Conservation (phyloP, 1,140 invertebrate genomes). For the Gryon sp. region DNA sequence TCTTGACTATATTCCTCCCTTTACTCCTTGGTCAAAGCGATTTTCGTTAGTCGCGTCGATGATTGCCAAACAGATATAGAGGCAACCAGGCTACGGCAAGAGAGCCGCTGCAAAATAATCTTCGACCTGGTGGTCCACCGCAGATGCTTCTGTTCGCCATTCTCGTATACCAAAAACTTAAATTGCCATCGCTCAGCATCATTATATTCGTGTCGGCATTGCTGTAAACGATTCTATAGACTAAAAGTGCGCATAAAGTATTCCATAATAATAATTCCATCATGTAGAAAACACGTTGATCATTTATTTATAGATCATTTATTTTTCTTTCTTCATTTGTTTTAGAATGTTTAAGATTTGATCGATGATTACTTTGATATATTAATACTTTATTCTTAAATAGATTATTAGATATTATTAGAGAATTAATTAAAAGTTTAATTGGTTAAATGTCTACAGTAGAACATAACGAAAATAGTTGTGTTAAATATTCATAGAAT, state of each 20-base stretch:
- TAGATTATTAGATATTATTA: too few species aligned
- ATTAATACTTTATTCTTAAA: too few species aligned
- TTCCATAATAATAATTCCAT: too few species aligned
- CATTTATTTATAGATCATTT: too few species aligned
- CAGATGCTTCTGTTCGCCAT: slow-evolving; percentile 31
- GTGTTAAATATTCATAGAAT: too few species aligned
- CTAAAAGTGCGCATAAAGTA: not conserved
- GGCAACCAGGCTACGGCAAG: slow-evolving; percentile 26
- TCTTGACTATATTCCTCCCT: slow-evolving; percentile 2
- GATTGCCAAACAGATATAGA: slow-evolving; percentile 42
- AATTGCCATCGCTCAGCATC: slow-evolving; percentile 16
- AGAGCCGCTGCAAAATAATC: slow-evolving; percentile 25
- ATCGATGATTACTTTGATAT: too few species aligned
- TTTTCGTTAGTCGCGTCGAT: slow-evolving; percentile 46
- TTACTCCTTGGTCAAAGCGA: slow-evolving; percentile 38
- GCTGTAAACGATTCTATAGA: not conserved
- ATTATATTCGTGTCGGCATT: slow-evolving; percentile 16
- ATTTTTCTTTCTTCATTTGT: too few species aligned
- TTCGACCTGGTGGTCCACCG: slow-evolving; percentile 22
- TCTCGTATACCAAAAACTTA: slow-evolving; percentile 2
- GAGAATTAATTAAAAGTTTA: too few species aligned
- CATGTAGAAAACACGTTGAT: too few species aligned
- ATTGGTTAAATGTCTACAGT: too few species aligned
- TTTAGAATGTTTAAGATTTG: too few species aligned
- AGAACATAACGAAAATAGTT: too few species aligned